Conservation (phyloP, 2,113 vertebrate species). For the Gila orcuttii region DNA sequence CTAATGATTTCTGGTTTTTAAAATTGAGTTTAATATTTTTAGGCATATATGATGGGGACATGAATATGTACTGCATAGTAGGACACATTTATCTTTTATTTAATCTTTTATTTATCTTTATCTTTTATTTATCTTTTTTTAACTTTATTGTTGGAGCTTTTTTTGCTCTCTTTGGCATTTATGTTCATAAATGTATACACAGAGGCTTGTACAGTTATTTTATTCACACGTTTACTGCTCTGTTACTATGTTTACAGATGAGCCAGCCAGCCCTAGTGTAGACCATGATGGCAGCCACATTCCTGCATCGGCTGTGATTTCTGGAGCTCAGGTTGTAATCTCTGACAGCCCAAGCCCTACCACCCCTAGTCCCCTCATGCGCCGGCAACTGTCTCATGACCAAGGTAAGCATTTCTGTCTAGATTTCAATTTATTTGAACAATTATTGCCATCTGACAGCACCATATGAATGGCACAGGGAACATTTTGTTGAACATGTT, state of each 20-base stretch:
- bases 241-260: slow-evolving; percentile 77
- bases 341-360: slow-evolving; percentile 82
- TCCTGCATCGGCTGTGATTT: slow-evolving; percentile 94
- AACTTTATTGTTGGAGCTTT: background rate
- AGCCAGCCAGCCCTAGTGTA: slow-evolving; percentile 93
- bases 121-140: no score
- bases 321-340: slow-evolving; percentile 79
- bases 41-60: background rate
- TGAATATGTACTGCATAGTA: background rate
- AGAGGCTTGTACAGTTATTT: background rate
- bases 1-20: background rate
- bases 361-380: slow-evolving; percentile 85
- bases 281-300: slow-evolving; percentile 89
- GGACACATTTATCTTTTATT: no score
- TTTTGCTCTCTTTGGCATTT: background rate
- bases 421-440: background rate
- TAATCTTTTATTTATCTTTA: no score
- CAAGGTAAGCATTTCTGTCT: slow-evolving; percentile 79
- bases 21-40: background rate
- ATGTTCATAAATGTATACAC: background rate
- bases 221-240: background rate
- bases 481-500: background rate
- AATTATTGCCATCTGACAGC: background rate
- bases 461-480: background rate
- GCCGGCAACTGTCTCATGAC: slow-evolving; percentile 94